Evolutionary conservation across 1,140 invertebrate genomes (phyloP).

Genomic region (Bombus breviceps): DNA sequence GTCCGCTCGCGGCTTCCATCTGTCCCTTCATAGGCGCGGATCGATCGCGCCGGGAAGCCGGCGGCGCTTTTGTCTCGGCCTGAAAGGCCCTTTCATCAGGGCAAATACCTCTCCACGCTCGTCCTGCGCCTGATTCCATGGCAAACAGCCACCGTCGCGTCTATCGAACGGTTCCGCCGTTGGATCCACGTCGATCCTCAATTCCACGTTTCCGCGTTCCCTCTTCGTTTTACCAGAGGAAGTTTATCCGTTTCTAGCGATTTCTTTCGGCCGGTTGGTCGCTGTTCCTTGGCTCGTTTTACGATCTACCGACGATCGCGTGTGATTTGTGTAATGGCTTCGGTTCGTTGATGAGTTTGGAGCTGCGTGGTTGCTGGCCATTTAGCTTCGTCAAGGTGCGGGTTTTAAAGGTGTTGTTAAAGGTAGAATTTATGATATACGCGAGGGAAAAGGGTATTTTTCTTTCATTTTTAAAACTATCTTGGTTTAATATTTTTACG

Average conservation of each 20-base stretch:
- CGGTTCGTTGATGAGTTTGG: background rate
- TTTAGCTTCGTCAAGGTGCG: background rate
- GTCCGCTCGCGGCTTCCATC: conserved; percentile 43
- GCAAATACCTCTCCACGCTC: conserved; percentile 56
- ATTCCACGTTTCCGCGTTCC: conserved; percentile 5
- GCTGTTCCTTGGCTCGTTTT: background rate
- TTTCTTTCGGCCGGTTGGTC: background rate
- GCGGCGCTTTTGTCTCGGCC: conserved; percentile 60
- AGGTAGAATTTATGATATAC: background rate
- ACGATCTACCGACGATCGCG: background rate
- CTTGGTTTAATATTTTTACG: no score
- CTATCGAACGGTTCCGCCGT: conserved; percentile 20
- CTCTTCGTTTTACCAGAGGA: background rate
- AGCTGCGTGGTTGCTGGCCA: background rate
- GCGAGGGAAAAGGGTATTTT: background rate
- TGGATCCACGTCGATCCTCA: conserved; percentile 23
- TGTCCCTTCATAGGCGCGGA: conserved; percentile 42
- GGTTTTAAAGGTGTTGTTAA: background rate
- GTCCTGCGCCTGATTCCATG: conserved; percentile 37
- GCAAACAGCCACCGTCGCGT: background rate
- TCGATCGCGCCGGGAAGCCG: conserved; percentile 58
- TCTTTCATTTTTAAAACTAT: no score
- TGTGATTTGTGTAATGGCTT: background rate
- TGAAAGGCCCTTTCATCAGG: conserved; percentile 59
- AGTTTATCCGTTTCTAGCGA: background rate